phyloP scores from a whole-genome alignment of 37 sponge, comb jelly and placozoan genomes.

The Axinella damicornis region DNA sequence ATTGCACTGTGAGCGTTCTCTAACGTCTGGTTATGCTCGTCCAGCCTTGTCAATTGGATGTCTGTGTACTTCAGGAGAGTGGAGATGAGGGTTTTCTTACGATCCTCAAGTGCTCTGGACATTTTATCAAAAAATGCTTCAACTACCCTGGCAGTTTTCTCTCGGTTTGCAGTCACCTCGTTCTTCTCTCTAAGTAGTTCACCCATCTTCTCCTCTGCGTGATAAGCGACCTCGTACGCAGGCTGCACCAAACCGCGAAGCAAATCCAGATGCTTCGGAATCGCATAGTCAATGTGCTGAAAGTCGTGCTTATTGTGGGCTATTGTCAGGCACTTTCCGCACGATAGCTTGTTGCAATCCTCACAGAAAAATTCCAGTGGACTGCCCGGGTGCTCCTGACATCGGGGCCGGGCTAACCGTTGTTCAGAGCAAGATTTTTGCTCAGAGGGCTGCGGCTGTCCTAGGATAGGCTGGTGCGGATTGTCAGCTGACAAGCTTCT shows the following conservation, averaged over 20 bases:
- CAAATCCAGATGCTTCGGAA: background rate
- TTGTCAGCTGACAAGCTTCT: no score
- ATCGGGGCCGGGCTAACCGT: no score
- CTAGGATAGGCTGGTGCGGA: no score
- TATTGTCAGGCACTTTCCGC: constrained; percentile 4
- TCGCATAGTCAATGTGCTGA: background rate
- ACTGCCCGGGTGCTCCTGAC: background rate
- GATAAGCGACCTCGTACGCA: constrained; percentile 30
- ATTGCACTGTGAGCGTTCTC: background rate
- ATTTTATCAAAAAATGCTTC: background rate
- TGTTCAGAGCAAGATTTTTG: no score
- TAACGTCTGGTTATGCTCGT: constrained; percentile 16
- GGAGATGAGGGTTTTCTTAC: constrained; percentile 5
- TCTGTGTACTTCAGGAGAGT: constrained; percentile 27
- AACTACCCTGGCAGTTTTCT: background rate
- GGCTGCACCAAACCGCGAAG: constrained; percentile 28
- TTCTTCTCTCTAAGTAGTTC: background rate
- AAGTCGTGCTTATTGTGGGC: constrained; percentile 1
- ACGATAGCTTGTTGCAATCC: constrained; percentile 41
- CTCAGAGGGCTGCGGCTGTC: no score
- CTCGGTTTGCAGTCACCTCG: background rate
- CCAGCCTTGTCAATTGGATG: constrained; percentile 19
- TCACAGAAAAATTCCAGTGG: constrained; percentile 24
- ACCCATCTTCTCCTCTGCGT: constrained; percentile 13
- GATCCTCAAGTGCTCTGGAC: background rate